phyloP scores from a whole-genome alignment of 2,113 vertebrate species.

The Prunella fulvescens region DNA sequence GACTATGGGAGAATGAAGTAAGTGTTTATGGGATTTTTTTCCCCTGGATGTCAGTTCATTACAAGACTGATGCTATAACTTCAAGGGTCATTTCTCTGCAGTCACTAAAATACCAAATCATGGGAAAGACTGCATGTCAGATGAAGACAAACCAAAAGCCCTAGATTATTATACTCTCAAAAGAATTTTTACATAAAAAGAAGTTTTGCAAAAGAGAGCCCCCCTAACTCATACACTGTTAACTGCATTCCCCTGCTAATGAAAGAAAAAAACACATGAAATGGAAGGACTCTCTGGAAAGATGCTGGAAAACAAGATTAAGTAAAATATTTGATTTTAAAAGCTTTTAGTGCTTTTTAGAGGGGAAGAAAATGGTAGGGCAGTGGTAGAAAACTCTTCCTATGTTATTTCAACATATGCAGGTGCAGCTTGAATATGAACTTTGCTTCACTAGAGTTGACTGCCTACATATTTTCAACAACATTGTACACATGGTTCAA shows the following conservation, averaged over 20 bases:
- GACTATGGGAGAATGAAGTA: constrained; percentile 38
- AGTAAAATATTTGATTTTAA: neutral
- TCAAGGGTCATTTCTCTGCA: constrained; percentile 72
- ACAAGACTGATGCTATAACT: constrained; percentile 66
- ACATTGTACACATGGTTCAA: neutral
- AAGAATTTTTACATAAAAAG: constrained; percentile 51
- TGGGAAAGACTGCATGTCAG: constrained; percentile 28
- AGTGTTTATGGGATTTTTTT: constrained; percentile 23
- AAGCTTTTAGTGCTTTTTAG: neutral
- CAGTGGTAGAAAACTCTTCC: neutral
- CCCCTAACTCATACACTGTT: neutral
- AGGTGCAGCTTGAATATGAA: neutral
- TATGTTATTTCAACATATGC: neutral
- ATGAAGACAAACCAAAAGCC: constrained; percentile 8
- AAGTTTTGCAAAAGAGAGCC: neutral
- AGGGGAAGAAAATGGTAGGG: neutral
- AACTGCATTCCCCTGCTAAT: neutral
- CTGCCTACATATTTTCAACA: neutral
- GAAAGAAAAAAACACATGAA: neutral
- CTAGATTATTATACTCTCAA: constrained; percentile 44
- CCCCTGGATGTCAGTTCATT: constrained; percentile 65
- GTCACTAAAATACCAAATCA: constrained; percentile 67
- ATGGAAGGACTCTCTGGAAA: neutral
- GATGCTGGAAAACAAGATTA: neutral
- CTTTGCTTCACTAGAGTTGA: neutral